Evolutionary conservation across 2,113 vertebrate genomes (phyloP).

Genomic region (Amblyornis subalaris): DNA sequence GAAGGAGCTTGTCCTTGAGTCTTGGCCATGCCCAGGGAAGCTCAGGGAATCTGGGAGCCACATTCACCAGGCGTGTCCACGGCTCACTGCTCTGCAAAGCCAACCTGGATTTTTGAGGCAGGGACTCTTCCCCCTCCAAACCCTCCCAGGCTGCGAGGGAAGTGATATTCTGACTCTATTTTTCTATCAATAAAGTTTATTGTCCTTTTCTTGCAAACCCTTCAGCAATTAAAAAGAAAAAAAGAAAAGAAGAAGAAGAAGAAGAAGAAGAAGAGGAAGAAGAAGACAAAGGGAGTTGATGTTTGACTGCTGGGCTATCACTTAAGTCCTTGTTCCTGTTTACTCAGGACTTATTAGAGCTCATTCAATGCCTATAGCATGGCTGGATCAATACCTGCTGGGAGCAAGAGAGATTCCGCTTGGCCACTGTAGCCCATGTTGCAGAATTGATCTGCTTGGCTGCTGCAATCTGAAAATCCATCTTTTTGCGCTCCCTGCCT

Average conservation of each 20-base stretch:
- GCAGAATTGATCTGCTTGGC: constrained; percentile 79
- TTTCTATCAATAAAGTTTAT: constrained; percentile 37
- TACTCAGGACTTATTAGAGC: constrained; percentile 74
- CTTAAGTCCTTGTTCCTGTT: constrained; percentile 72
- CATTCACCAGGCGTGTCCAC: fast-evolving
- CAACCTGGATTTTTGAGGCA: not conserved
- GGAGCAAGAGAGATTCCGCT: constrained; percentile 74
- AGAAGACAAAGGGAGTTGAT: constrained; percentile 66
- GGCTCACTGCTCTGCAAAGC: not conserved
- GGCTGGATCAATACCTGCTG: constrained; percentile 77
- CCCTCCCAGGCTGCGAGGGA: not conserved
- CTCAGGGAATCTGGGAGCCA: not conserved
- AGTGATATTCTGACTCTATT: constrained; percentile 14
- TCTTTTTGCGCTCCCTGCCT: constrained; percentile 60
- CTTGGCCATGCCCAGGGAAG: not conserved
- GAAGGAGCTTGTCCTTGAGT: not conserved
- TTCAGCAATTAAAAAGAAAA: constrained; percentile 46
- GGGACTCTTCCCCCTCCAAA: not conserved
- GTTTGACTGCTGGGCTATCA: constrained; percentile 69
- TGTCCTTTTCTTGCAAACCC: constrained; percentile 11
- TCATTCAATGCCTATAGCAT: constrained; percentile 73
- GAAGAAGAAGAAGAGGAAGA: constrained; percentile 26
- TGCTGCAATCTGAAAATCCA: constrained; percentile 75
- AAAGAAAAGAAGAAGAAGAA: not conserved
- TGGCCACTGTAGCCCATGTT: constrained; percentile 71